Base-by-base conservation (phyloP, 2,888 invertebrate genomes). In the Xanthorhoe designata region DNA sequence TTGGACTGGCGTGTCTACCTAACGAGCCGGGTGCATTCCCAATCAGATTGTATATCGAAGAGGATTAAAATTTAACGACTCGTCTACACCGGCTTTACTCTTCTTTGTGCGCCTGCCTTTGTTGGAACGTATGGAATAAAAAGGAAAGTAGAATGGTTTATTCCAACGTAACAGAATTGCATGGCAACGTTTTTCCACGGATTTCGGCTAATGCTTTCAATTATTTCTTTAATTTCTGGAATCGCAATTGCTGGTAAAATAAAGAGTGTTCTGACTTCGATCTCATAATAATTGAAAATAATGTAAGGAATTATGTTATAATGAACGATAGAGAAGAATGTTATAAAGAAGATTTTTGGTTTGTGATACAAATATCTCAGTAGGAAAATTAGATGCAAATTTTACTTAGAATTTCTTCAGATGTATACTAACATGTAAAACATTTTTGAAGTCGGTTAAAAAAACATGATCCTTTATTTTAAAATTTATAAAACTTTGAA, bases 1-100 rank as follows among this genome's bases (percentile, higher is more conserved):
- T 68, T 68, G 68, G 57, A 50, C 61, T 57, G 64, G 53, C 50
- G 47, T 60, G 45, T 68, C 64, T 61, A 63, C 61, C 78, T 83
- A 87, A 84, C 85, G 83, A 85, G 79, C 78, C 82, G 78, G 73
- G 77, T 84, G 83, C 83, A 85, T 86, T 88, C 86, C 82, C 87
- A 88, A 88, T 90, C 88, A 86, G 86, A 86, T 87, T 87, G 1
- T 88, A 86, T 86, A 84, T 85, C 83, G 79, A 66, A 82, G 75
- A 74, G 86, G 87, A 86, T 89, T 88, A 86, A 87, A 87, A 84
- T 89, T 87, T 87, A 89, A 88, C 88, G 88, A 88, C 85, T 82
- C 78, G 80, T 82, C 83, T 61, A 59, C 80, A 80, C 71, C 68
- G 76, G 82, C 80, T 83, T 81, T 78, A 75, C 77, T 70, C 77